Conservation (phyloP, 2,113 vertebrate species). For the Oryzias woworae region DNA sequence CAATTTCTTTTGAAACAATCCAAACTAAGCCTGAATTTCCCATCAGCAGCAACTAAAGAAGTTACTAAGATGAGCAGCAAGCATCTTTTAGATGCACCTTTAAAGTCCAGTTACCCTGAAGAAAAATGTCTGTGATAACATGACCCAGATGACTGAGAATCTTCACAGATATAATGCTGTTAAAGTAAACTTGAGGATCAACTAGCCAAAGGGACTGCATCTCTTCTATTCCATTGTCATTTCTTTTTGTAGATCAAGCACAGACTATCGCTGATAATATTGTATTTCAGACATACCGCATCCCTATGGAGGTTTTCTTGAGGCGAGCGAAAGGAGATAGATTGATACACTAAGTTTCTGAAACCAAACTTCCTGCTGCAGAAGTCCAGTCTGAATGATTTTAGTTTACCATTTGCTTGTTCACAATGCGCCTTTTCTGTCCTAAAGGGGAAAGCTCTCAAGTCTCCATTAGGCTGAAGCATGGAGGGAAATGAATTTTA, state of each 20-base stretch:
- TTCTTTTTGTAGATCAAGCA: slow-evolving; percentile 11
- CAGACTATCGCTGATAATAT: slow-evolving; percentile 13
- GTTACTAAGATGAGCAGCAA: too few species aligned
- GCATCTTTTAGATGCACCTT: too few species aligned
- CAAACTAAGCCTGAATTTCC: too few species aligned
- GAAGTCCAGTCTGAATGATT: slow-evolving; percentile 8
- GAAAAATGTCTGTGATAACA: too few species aligned
- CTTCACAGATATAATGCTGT: neutral
- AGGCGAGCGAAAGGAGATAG: neutral
- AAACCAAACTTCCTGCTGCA: slow-evolving; percentile 16
- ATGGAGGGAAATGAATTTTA: slow-evolving; percentile 18
- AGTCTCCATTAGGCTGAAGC: slow-evolving; percentile 20
- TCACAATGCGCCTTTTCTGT: slow-evolving; percentile 4
- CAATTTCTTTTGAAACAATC: too few species aligned
- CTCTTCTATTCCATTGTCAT: slow-evolving; percentile 15
- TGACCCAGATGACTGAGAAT: too few species aligned
- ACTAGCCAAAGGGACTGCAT: slow-evolving; percentile 5
- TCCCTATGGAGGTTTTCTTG: slow-evolving; percentile 11
- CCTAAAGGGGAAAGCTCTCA: slow-evolving; percentile 20
- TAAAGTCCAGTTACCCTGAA: too few species aligned
- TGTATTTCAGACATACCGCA: slow-evolving; percentile 10
- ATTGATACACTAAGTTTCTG: slow-evolving; percentile 3
- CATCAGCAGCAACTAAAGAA: too few species aligned
- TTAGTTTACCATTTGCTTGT: neutral
- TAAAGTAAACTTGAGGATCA: slow-evolving; percentile 10